phyloP scores from a whole-genome alignment of 2,888 invertebrate genomes.

The Epistrophella euchroma region DNA sequence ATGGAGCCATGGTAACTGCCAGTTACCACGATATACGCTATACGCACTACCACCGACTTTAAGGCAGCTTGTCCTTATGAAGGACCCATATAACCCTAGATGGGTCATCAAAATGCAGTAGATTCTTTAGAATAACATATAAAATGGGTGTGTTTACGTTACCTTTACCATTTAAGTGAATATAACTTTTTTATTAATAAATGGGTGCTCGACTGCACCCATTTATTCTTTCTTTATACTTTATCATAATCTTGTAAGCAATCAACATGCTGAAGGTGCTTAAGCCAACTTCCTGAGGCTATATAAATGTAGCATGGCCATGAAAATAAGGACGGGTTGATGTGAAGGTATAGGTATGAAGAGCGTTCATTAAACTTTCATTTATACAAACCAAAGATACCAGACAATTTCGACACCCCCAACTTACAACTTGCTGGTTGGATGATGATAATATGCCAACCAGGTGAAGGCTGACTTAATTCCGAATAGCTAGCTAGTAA shows the following conservation, averaged over 20 bases:
- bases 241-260: constrained; percentile 68
- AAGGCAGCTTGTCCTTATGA: constrained; percentile 8
- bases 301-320: constrained; percentile 30
- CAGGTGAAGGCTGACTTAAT: constrained; percentile 57
- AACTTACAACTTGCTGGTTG: not conserved
- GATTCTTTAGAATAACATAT: constrained; percentile 4
- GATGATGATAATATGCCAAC: constrained; percentile 3
- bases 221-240: constrained; percentile 11
- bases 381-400: constrained; percentile 36
- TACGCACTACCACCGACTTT: constrained; percentile 4
- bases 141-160: constrained; percentile 70
- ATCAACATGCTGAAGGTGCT: constrained; percentile 42
- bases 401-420: not conserved
- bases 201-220: constrained; percentile 69
- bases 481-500: constrained; percentile 46
- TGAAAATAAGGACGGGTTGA: constrained; percentile 1
- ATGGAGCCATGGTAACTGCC: constrained; percentile 62
- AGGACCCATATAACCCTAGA: not conserved
- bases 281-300: not conserved
- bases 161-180: constrained; percentile 51
- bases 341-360: not conserved
- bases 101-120: constrained; percentile 65
- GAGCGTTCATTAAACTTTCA: constrained; percentile 65
- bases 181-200: constrained; percentile 73
- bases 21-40: constrained; percentile 59